Evolutionary conservation across 1,140 invertebrate species (phyloP).

Genomic region (Magallana angulata): DNA sequence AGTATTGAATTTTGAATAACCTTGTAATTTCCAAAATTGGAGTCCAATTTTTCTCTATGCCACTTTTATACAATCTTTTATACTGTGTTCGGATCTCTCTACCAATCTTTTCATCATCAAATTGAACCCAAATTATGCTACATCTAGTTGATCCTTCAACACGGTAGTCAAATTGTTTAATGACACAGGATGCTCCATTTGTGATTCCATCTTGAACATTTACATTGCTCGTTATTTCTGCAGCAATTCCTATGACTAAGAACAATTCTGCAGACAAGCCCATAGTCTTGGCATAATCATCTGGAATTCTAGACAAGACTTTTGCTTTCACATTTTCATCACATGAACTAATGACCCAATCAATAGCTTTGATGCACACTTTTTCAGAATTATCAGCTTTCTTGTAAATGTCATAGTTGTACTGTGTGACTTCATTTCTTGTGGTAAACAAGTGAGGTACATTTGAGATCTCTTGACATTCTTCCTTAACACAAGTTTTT

Average conservation of each 20-base stretch:
- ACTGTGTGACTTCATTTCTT: slow-evolving; percentile 20
- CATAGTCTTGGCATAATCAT: not conserved
- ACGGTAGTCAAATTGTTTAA: slow-evolving; percentile 51
- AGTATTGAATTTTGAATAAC: not conserved
- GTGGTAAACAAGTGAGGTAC: slow-evolving; percentile 37
- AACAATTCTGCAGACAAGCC: slow-evolving; percentile 41
- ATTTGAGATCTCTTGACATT: not conserved
- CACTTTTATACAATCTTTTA: slow-evolving; percentile 46
- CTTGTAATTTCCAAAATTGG: slow-evolving; percentile 57
- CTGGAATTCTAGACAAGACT: not conserved
- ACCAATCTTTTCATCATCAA: slow-evolving; percentile 47
- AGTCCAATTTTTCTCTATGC: slow-evolving; percentile 48
- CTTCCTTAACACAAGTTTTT: too few relatives aligned
- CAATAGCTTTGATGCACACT: slow-evolving; percentile 14
- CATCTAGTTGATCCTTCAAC: not conserved
- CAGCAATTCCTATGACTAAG: slow-evolving; percentile 48
- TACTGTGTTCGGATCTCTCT: slow-evolving; percentile 41
- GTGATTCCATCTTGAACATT: slow-evolving; percentile 56
- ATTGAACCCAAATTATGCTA: slow-evolving; percentile 58
- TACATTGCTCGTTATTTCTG: slow-evolving; percentile 42
- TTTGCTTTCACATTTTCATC: not conserved
- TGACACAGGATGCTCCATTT: slow-evolving; percentile 54
- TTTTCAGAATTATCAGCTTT: slow-evolving; percentile 16
- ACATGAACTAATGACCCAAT: slow-evolving; percentile 1
- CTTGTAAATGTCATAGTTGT: slow-evolving; percentile 2